phyloP scores from a whole-genome alignment of 2,113 vertebrate species.

The Xiphophorus couchianus region DNA sequence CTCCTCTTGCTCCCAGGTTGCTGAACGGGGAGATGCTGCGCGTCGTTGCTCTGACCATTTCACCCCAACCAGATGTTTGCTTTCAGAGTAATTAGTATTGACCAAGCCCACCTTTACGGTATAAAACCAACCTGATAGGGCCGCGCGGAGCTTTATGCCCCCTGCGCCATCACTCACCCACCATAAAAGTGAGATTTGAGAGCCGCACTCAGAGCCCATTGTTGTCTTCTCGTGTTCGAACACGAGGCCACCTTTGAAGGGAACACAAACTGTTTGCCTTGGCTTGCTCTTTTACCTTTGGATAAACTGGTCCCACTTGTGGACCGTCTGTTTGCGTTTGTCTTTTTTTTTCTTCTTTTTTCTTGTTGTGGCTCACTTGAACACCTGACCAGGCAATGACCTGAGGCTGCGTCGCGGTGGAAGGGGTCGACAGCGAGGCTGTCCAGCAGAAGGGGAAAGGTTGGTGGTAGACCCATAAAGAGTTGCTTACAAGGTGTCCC shows the following conservation, averaged over 20 bases:
- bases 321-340: constrained; percentile 68
- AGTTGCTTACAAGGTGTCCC: constrained; percentile 92
- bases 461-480: constrained; percentile 36
- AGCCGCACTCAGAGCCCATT: constrained; percentile 57
- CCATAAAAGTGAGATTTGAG: constrained; percentile 72
- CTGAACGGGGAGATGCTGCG: constrained; percentile 53
- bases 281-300: constrained; percentile 67
- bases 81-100: constrained; percentile 60
- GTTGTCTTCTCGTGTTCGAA: constrained; percentile 69
- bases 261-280: constrained; percentile 69
- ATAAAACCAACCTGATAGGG: constrained; percentile 61
- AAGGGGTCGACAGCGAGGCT: constrained; percentile 48
- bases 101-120: constrained; percentile 63
- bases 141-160: constrained; percentile 43
- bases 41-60: constrained; percentile 50
- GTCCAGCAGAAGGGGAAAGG: constrained; percentile 37
- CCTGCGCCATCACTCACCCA: constrained; percentile 59
- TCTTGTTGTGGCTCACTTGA: constrained; percentile 39
- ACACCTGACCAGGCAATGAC: constrained; percentile 81
- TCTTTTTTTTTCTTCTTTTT: constrained; percentile 36
- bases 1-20: constrained; percentile 38
- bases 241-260: constrained; percentile 64
- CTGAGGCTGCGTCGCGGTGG: constrained; percentile 52
- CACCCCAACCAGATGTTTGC: constrained; percentile 66
- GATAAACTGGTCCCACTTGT: constrained; percentile 57